phyloP scores from a whole-genome alignment of 2,797 vertebrate genomes.

The Macropus fuliginosus region DNA sequence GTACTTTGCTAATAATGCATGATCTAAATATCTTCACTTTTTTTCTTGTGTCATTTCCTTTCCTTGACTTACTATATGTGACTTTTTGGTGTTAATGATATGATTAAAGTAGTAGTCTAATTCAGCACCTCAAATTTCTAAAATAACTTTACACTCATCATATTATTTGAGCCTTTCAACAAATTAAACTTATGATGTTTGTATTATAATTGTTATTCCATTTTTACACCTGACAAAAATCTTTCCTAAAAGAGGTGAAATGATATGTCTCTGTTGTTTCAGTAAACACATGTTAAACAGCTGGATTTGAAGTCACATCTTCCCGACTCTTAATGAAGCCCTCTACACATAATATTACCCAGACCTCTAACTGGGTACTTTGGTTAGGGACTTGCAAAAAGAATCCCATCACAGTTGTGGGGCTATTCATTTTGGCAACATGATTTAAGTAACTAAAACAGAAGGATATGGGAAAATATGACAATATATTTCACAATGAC shows the following conservation, averaged over 20 bases:
- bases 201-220: neutral
- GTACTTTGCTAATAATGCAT: neutral
- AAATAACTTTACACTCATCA: neutral
- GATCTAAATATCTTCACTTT: neutral
- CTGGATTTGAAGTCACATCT: neutral
- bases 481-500: neutral
- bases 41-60: neutral
- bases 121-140: neutral
- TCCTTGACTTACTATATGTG: neutral
- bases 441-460: neutral
- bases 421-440: neutral
- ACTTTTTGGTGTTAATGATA: neutral
- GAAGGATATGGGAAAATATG: conserved; percentile 16
- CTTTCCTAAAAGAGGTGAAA: neutral
- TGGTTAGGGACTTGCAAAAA: conserved; percentile 30
- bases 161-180: neutral
- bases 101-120: neutral
- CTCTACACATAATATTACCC: neutral
- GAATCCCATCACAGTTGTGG: neutral
- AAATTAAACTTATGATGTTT: neutral
- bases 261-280: neutral
- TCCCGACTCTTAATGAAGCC: neutral
- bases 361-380: neutral
- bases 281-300: neutral
- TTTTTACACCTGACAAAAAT: neutral